Conservation (phyloP, 2,113 vertebrate genomes). For the Tursiops truncatus region DNA sequence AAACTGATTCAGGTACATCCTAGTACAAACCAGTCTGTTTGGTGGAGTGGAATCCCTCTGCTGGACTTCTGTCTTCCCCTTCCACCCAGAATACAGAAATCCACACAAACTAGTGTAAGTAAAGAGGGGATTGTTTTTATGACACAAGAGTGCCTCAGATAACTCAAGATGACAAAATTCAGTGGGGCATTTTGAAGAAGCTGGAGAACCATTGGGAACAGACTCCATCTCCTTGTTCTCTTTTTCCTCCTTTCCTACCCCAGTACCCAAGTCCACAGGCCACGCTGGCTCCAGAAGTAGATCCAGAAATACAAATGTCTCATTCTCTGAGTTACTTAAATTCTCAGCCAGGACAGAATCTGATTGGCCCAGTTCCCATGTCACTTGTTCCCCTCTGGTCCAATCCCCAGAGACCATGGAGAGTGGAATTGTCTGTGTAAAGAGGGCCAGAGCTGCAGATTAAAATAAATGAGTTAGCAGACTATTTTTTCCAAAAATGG, state of each 20-base stretch:
- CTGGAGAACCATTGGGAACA: neutral
- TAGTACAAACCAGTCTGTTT: neutral
- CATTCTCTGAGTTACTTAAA: neutral
- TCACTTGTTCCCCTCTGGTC: neutral
- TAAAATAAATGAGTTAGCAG: neutral
- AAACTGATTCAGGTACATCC: neutral
- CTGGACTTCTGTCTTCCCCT: neutral
- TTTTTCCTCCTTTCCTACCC: neutral
- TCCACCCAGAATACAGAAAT: neutral
- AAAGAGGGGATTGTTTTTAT: neutral
- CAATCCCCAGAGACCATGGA: neutral
- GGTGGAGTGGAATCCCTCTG: neutral
- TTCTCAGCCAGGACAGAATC: neutral
- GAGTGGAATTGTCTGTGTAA: neutral
- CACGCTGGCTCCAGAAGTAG: neutral
- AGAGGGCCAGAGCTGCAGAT: neutral
- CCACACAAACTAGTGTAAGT: neutral
- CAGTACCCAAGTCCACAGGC: neutral
- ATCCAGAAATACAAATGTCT: neutral
- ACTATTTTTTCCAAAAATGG: neutral
- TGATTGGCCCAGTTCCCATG: neutral
- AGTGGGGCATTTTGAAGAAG: neutral
- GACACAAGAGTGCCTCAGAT: neutral
- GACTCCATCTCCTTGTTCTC: neutral
- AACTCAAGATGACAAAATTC: neutral